Percentiles rank a stretch among this genome's conserved stretches.
Conservation (phyloP, 2,888 invertebrate genomes). For the Hedya salicella region DNA sequence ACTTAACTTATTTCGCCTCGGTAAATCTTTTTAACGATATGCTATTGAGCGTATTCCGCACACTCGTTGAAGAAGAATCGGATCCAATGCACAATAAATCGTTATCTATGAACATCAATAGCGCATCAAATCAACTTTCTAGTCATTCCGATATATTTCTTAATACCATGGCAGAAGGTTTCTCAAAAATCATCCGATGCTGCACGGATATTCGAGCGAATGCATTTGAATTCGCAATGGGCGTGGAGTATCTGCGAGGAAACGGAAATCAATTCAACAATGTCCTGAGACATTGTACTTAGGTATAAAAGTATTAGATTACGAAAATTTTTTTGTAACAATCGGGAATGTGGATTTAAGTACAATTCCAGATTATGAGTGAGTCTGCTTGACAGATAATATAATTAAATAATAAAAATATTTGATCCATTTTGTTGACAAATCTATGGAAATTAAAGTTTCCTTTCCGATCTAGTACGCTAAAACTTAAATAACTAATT, state of each 20-base stretch:
- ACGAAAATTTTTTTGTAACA: constrained; percentile 54
- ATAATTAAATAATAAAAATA: too few species aligned
- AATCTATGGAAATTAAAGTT: too few species aligned
- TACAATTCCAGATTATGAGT: neutral
- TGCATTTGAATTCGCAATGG: constrained; percentile 58
- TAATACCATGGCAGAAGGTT: neutral
- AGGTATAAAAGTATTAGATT: constrained; percentile 72
- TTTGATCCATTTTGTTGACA: too few species aligned
- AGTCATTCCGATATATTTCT: neutral
- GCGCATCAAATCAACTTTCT: neutral
- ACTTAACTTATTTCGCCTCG: constrained; percentile 30
- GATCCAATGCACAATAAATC: constrained; percentile 21
- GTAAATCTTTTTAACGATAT: constrained; percentile 4
- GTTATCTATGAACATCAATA: constrained; percentile 27
- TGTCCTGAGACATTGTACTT: constrained; percentile 61
- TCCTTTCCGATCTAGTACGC: too few species aligned
- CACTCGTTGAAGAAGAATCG: constrained; percentile 21
- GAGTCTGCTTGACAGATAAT: too few species aligned
- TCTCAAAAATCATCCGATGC: constrained; percentile 1
- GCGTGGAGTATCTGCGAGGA: constrained; percentile 78
- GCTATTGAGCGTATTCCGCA: constrained; percentile 1
- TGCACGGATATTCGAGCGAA: constrained; percentile 46
- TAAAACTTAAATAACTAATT: too few species aligned
- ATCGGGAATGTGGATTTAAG: neutral
- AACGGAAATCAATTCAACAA: constrained; percentile 76